These are phyloP conservation scores for Drosophila antonietae DNA, from an alignment of 2,888 invertebrate genomes.

Conservation along the genomic window DNA sequence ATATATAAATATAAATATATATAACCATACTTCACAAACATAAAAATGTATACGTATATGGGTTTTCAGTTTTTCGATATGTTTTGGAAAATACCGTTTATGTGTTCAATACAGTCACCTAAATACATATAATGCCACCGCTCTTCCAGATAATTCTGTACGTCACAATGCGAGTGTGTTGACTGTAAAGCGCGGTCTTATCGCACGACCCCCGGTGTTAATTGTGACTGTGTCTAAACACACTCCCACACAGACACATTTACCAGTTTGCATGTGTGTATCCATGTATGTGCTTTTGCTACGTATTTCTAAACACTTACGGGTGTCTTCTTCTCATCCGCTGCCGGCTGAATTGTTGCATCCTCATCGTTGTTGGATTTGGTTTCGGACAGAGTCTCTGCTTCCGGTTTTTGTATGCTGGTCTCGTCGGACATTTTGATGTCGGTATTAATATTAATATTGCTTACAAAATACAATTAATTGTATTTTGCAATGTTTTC, in stretches of 20 bases:
- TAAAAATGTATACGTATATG: slow-evolving; percentile 5
- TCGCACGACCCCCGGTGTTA: slow-evolving; percentile 76
- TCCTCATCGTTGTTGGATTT: slow-evolving; percentile 47
- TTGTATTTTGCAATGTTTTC: slow-evolving; percentile 61
- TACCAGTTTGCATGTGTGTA: slow-evolving; percentile 1
- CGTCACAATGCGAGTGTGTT: slow-evolving; percentile 16
- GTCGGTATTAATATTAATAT: slow-evolving; percentile 27
- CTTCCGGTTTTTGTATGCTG: slow-evolving; percentile 66
- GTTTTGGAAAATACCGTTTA: slow-evolving; percentile 64
- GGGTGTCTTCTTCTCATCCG: slow-evolving; percentile 79
- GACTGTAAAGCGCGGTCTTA: slow-evolving; percentile 55
- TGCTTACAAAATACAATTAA: slow-evolving; percentile 48
- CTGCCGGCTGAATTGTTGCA: slow-evolving; percentile 38
- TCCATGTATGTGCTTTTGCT: slow-evolving; percentile 6
- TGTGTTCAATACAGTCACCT: slow-evolving; percentile 12
- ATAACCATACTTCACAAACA: slow-evolving; percentile 25
- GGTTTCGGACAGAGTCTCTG: slow-evolving; percentile 44
- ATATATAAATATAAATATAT: slow-evolving; percentile 7
- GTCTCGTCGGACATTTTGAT: slow-evolving; percentile 75
- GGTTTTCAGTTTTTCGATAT: slow-evolving; percentile 9
- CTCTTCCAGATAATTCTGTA: slow-evolving; percentile 53
- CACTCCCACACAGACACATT: not conserved
- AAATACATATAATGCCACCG: slow-evolving; percentile 17
- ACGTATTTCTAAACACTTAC: slow-evolving; percentile 67
- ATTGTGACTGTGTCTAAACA: slow-evolving; percentile 56